phyloP scores from a whole-genome alignment of 2,888 invertebrate species.

The Diploptera punctata region DNA sequence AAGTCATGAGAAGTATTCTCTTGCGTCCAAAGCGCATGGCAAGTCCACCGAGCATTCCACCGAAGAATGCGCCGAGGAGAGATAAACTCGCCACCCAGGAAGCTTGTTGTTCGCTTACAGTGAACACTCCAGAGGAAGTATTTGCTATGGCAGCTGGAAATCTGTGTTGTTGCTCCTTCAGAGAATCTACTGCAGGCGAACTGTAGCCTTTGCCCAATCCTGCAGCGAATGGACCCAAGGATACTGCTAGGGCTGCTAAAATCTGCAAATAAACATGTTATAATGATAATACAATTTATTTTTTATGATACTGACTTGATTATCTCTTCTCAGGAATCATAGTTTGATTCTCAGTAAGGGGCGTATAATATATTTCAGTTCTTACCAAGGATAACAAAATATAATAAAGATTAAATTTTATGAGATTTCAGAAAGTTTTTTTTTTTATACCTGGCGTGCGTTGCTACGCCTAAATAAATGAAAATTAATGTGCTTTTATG shows the following conservation, averaged over 20 bases:
- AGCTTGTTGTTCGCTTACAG: conserved; percentile 68
- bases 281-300: too few relatives aligned
- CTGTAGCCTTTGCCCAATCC: conserved; percentile 84
- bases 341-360: too few relatives aligned
- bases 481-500: too few relatives aligned
- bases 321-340: too few relatives aligned
- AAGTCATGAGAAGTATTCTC: conserved; percentile 71
- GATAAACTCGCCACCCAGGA: conserved; percentile 85
- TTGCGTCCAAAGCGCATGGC: conserved; percentile 78
- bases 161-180: conserved; percentile 53
- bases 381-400: too few relatives aligned
- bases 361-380: too few relatives aligned
- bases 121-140: conserved; percentile 40
- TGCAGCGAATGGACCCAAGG: conserved; percentile 79
- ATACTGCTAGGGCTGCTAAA: conserved; percentile 78
- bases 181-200: conserved; percentile 80
- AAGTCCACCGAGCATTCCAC: conserved; percentile 79
- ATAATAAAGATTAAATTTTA: too few relatives aligned
- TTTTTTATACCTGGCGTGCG: too few relatives aligned
- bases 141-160: conserved; percentile 16
- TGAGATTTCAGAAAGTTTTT: too few relatives aligned
- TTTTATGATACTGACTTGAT: too few relatives aligned
- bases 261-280: conserved; percentile 64
- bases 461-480: too few relatives aligned
- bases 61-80: conserved; percentile 79